These are phyloP conservation scores for Aegotheles bennettii DNA, from an alignment of 2,113 vertebrate species.

Conservation along the genomic window DNA sequence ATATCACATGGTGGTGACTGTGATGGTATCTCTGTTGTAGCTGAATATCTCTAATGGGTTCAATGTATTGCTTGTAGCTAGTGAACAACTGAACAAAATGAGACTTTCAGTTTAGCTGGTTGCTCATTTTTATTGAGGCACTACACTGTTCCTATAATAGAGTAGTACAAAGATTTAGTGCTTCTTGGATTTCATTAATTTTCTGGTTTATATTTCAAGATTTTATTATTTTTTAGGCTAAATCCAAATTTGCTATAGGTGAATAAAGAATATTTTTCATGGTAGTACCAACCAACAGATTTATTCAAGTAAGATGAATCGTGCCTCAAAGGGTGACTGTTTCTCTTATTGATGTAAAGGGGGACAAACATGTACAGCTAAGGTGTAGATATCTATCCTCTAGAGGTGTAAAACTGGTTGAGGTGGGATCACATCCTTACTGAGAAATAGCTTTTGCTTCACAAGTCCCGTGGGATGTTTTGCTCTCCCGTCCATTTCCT, in stretches of 20 bases:
- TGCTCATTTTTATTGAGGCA: conserved; percentile 5
- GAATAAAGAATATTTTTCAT: background rate
- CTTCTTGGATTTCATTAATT: background rate
- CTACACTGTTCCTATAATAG: background rate
- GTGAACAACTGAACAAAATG: background rate
- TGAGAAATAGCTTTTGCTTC: background rate
- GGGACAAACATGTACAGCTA: background rate
- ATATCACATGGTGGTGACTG: background rate
- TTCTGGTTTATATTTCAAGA: background rate
- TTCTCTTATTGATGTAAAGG: background rate
- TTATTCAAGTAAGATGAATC: background rate
- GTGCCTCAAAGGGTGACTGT: background rate
- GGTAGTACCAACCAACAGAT: background rate
- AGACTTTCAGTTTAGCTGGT: background rate
- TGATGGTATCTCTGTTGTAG: background rate
- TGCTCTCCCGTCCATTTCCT: background rate
- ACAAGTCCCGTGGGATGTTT: background rate
- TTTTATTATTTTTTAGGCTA: background rate
- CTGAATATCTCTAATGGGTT: background rate
- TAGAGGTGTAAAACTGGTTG: background rate
- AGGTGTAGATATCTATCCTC: background rate
- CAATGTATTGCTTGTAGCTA: background rate
- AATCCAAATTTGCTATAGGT: background rate
- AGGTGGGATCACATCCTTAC: background rate
- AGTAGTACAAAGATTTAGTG: background rate